These are phyloP conservation scores for Clytia hemisphaerica DNA, from an alignment of 30 jellyfish, hydroid and myxozoan genomes.

Conservation along the genomic window DNA sequence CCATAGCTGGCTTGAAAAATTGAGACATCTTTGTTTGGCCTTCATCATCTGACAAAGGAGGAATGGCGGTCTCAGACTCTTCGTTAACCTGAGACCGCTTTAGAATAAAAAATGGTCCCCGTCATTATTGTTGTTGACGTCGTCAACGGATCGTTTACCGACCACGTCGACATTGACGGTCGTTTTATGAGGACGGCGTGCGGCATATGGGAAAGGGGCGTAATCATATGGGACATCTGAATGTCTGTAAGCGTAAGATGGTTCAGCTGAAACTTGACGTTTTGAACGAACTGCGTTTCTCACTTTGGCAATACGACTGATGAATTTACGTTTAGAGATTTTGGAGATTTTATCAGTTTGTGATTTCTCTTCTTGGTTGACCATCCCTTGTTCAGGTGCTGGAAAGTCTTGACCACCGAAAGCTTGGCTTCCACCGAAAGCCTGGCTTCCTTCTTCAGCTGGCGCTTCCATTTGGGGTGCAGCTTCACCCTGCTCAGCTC, in stretches of 20 bases:
- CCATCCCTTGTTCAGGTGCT: constrained; percentile 53
- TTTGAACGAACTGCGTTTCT: constrained; percentile 31
- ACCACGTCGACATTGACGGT: constrained; percentile 92
- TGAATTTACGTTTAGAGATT: constrained; percentile 30
- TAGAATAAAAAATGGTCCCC: constrained; percentile 82
- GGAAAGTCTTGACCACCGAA: constrained; percentile 23
- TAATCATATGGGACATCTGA: constrained; percentile 26
- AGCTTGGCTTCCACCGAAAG: constrained; percentile 23
- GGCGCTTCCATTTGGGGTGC: not conserved
- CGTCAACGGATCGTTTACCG: constrained; percentile 83
- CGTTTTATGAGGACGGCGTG: constrained; percentile 66
- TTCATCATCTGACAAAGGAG: not conserved
- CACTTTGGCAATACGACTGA: constrained; percentile 14
- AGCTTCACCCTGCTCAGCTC: constrained; percentile 8
- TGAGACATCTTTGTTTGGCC: not conserved
- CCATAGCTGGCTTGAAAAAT: not conserved
- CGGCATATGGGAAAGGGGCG: constrained; percentile 15
- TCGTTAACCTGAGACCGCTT: constrained; percentile 99
- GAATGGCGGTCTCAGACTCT: constrained; percentile 90
- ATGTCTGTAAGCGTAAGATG: constrained; percentile 30
- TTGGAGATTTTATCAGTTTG: constrained; percentile 25
- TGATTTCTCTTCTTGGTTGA: constrained; percentile 39
- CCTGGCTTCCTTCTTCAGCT: constrained; percentile 7
- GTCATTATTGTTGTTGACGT: not conserved
- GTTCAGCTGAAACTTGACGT: constrained; percentile 30